Evolutionary conservation across 2,797 vertebrate species (phyloP).

Genomic region (Oryzias dopingdopingensis): DNA sequence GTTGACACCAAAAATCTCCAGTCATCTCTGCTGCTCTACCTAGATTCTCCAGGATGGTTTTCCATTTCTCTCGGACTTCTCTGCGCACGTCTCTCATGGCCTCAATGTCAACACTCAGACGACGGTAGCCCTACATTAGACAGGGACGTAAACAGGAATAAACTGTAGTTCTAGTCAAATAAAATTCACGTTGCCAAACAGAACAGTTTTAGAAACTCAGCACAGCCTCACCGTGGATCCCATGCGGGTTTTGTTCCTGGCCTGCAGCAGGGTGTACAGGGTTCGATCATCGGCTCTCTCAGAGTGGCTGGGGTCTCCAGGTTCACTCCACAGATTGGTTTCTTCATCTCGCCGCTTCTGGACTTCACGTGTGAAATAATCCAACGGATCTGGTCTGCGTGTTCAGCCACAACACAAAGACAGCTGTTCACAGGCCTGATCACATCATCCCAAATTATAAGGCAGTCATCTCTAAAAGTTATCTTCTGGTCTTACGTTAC

Average conservation of each 20-base stretch:
- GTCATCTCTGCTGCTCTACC: constrained; percentile 56
- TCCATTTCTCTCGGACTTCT: constrained; percentile 83
- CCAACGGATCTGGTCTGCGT: constrained; percentile 74
- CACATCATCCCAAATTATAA: too few species aligned
- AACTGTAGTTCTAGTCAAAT: neutral
- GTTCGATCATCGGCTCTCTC: constrained; percentile 80
- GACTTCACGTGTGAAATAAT: constrained; percentile 81
- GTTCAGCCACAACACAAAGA: constrained; percentile 14
- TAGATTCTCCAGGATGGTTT: constrained; percentile 80
- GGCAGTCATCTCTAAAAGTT: too few species aligned
- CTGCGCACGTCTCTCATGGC: constrained; percentile 80
- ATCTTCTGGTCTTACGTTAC: constrained; percentile 63
- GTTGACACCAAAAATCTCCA: neutral
- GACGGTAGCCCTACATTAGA: constrained; percentile 27
- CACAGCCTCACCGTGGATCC: constrained; percentile 73
- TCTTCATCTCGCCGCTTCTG: constrained; percentile 81
- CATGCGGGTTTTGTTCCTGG: constrained; percentile 73
- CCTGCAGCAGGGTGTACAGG: constrained; percentile 78
- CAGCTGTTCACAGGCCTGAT: too few species aligned
- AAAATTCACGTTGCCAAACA: neutral
- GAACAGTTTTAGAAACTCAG: neutral
- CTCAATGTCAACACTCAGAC: constrained; percentile 82
- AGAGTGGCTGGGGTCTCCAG: constrained; percentile 79
- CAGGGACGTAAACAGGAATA: neutral
- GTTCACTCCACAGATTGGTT: constrained; percentile 84